These are phyloP conservation scores for Conchocele bisecta DNA, from an alignment of 2,888 invertebrate species.

Conservation along the genomic window DNA sequence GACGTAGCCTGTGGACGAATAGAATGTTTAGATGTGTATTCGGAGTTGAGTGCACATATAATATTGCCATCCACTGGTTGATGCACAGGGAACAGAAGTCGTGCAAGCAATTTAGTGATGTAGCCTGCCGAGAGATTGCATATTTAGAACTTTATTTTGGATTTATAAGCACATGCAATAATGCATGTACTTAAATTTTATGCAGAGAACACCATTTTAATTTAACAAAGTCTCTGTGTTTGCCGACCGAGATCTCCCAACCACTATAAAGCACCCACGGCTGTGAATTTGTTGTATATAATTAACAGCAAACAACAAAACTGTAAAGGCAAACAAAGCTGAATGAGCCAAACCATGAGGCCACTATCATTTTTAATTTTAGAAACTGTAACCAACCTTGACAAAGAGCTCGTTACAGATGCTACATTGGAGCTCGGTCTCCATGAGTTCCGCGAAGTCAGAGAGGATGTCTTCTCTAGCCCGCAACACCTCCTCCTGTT, in stretches of 20 bases:
- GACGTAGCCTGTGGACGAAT: constrained; percentile 85
- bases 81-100: constrained; percentile 90
- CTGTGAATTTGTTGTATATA: too few relatives aligned
- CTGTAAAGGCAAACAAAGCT: too few relatives aligned
- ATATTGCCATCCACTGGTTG: constrained; percentile 87
- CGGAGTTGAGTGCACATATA: too few relatives aligned
- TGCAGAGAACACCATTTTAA: constrained; percentile 90
- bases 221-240: too few relatives aligned
- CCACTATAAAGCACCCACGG: too few relatives aligned
- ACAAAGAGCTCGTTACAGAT: constrained; percentile 91
- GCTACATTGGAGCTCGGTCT: constrained; percentile 88
- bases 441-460: constrained; percentile 79
- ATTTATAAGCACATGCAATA: too few relatives aligned
- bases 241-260: too few relatives aligned
- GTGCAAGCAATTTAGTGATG: constrained; percentile 89
- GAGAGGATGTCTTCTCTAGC: constrained; percentile 74
- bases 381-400: constrained; percentile 77
- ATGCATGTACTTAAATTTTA: constrained; percentile 88
- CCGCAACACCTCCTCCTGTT: constrained; percentile 68
- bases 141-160: too few relatives aligned
- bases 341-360: too few relatives aligned
- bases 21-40: too few relatives aligned
- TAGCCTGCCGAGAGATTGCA: constrained; percentile 83
- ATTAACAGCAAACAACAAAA: too few relatives aligned
- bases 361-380: too few relatives aligned